Evolutionary conservation across 2,113 vertebrate genomes (phyloP), one percentile per base, ranked within the genome.

Genomic region (Chamaea fasciata): DNA sequence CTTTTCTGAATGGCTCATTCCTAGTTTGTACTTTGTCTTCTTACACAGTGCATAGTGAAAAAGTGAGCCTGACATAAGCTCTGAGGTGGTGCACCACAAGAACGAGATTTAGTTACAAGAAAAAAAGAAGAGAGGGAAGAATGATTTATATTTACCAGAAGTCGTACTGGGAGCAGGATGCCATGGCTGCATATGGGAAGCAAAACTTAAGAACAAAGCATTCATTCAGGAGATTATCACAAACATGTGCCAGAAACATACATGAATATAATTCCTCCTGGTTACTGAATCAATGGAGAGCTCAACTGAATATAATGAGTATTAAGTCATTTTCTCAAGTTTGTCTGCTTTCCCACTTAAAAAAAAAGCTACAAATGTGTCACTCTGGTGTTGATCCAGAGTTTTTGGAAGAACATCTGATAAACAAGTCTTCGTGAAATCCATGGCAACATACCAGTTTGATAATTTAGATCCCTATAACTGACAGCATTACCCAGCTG

Each of bases 301-400:
- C 71, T 88, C 81, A 78, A 83, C 1, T 87, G 63, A 89, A 89
- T 79, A 76, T 47, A 71, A 55, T 47, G 63, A 78, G 33, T 73
- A 95, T 91, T 96, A 70, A 42, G 37, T 37, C 4, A 96, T 94
- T 95, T 95, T 96, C 91, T 96, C 84, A 95, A 96, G 77, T 78
- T 81, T 95, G 74, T 68, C 89, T 67, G 88, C 83, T 73, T 65
- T 96, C 74, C 94, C 92, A 95, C 90, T 94, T 93, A 85, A 6
- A 96, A 91, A 97, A 35, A 37, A 47, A 74, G 3, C 68, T 52
- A 76, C 0, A 55, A 27, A 50, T 67, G 56, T 81, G 41, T 96
- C 89, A 83, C 83, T 92, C 70, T 92, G 94, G 92, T 63, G 30
- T 52, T 89, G 67, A 82, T 86, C 46, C 79, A 79, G 85, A 96